Base-by-base conservation (phyloP, 2,113 vertebrate species). In the Boulengeromyrus knoepffleri region DNA sequence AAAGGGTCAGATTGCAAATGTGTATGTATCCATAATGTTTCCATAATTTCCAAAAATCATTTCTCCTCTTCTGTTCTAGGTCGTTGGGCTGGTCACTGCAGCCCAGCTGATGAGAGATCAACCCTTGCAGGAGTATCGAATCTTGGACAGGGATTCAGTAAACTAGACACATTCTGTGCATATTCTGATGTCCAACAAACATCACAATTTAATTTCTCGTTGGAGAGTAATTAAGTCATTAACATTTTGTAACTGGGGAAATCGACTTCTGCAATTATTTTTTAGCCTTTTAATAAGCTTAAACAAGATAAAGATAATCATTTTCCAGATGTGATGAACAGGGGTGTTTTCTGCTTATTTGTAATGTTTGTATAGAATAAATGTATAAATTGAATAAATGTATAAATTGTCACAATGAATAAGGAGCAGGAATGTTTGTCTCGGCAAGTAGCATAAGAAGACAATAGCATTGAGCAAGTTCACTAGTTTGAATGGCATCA, bases 41-140 rank as follows among this genome's bases (percentile, higher is more conserved):
- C 19, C 9, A n/a, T 47, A n/a, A 85, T 24, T 85, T 47, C 19
- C 19, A 83, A 39, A 83, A 56, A 36, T n/a, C 15, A n/a, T 74
- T 2, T 52, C n/a, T 87, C 0, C n/a, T 47, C 21, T 84, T 87
- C 74, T 5, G 53, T 88, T 42, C 21, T 89, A 95, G 94, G 42
- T 93, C 70, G 24, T 91, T 46, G 89, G 92, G 83, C 70, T 93
- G 52, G 4, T 93, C 74, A 90, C 13, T 5, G 58, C 92, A 90
- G 90, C 36, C 85, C 92, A 91, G 88, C 92, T 95, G 92, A 94
- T 94, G 95, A 92, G 1, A n/a, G 42, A 91, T 21, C 88, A 70
- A 21, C n/a, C 74, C 17, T 50, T 50, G 1, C 49, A 12, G 5
- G 87, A 90, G 15, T 94, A 95, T 92, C 90, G 47, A 45, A 17